phyloP scores from a whole-genome alignment of 2,113 vertebrate species.

The Galeopterus variegatus region DNA sequence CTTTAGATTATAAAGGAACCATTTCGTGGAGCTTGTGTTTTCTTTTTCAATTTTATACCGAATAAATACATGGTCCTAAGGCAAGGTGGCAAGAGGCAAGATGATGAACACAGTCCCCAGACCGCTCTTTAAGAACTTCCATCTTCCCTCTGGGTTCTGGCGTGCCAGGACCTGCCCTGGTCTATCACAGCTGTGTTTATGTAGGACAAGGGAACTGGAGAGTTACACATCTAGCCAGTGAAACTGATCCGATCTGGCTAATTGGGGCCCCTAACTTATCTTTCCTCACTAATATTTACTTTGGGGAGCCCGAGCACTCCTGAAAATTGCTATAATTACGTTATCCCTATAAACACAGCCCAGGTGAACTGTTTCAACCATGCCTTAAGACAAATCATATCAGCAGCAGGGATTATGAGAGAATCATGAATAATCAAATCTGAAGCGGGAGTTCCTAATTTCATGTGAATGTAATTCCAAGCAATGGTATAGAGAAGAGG shows the following conservation, averaged over 20 bases:
- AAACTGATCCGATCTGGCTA: slow-evolving; percentile 70
- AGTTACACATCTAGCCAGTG: slow-evolving; percentile 38
- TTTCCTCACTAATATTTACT: slow-evolving; percentile 82
- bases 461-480: slow-evolving; percentile 78
- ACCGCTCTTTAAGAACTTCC: slow-evolving; percentile 58
- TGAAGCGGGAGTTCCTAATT: slow-evolving; percentile 71
- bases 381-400: slow-evolving; percentile 69
- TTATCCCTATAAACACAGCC: slow-evolving; percentile 75
- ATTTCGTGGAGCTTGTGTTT: slow-evolving; percentile 73
- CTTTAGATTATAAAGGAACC: slow-evolving; percentile 71
- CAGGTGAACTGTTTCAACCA: slow-evolving; percentile 68
- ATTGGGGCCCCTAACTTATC: slow-evolving; percentile 76
- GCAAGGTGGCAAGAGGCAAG: slow-evolving; percentile 62
- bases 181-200: slow-evolving; percentile 79
- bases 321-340: slow-evolving; percentile 79
- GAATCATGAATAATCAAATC: slow-evolving; percentile 73
- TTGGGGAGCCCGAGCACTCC: slow-evolving; percentile 69
- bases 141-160: slow-evolving; percentile 26
- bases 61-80: slow-evolving; percentile 73
- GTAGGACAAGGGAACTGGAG: slow-evolving; percentile 47
- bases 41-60: slow-evolving; percentile 73
- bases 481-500: background rate
- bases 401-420: slow-evolving; percentile 68
- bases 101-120: slow-evolving; percentile 66
- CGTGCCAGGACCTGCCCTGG: background rate